Evolutionary conservation across 2,797 vertebrate genomes (phyloP).

Genomic region (Lateolabrax maculatus): DNA sequence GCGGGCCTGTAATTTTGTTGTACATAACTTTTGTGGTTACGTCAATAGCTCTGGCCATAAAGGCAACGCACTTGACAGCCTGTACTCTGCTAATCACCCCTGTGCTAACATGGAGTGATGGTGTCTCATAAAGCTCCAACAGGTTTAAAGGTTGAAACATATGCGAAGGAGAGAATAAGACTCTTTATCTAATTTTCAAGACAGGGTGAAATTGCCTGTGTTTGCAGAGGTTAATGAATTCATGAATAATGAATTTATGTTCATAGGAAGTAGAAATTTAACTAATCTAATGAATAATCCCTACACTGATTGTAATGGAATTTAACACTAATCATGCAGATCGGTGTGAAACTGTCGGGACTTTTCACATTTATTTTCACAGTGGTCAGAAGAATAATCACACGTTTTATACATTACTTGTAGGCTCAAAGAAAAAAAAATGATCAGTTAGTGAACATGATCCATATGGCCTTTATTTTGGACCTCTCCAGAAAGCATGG

Average conservation of each 20-base stretch:
- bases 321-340: constrained; percentile 21
- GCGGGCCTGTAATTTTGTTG: constrained; percentile 17
- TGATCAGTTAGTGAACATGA: not conserved
- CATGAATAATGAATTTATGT: constrained; percentile 45
- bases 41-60: constrained; percentile 20
- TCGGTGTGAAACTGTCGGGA: constrained; percentile 4
- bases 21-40: constrained; percentile 11
- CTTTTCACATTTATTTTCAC: not conserved
- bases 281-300: constrained; percentile 24
- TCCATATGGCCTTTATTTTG: not conserved
- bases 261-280: constrained; percentile 22
- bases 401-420: not conserved
- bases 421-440: not conserved
- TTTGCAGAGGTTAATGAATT: constrained; percentile 49
- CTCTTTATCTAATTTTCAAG: constrained; percentile 28
- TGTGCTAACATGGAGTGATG: not conserved
- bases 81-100: constrained; percentile 11
- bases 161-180: constrained; percentile 14
- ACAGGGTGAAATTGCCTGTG: constrained; percentile 34
- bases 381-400: not conserved
- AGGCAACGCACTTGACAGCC: not conserved
- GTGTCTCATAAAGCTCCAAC: constrained; percentile 4
- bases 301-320: not conserved
- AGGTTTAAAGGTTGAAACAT: constrained; percentile 21
- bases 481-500: not conserved